These are phyloP conservation scores for Coluber constrictor DNA, from an alignment of 2,797 vertebrate species.

Conservation along the genomic window DNA sequence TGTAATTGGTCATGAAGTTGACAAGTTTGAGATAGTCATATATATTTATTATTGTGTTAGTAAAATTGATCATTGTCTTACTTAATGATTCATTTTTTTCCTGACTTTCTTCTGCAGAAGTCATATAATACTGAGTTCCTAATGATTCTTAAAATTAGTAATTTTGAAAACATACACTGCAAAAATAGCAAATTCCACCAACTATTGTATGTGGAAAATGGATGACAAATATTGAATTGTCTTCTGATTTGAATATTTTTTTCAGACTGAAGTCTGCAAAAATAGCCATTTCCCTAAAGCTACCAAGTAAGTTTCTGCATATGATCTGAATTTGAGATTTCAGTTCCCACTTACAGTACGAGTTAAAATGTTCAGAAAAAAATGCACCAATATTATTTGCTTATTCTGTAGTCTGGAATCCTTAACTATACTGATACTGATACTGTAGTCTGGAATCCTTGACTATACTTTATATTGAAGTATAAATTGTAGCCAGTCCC, in stretches of 20 bases:
- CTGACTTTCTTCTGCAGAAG: neutral
- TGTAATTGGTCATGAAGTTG: neutral
- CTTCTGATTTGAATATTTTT: neutral
- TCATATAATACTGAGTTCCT: neutral
- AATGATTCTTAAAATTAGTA: neutral
- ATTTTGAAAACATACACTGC: neutral
- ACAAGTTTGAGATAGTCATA: neutral
- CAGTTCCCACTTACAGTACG: neutral
- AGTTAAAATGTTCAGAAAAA: neutral
- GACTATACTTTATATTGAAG: neutral
- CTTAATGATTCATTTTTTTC: neutral
- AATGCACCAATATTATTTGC: neutral
- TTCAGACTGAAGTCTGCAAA: neutral
- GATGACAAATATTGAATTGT: accelerated
- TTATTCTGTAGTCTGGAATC: neutral
- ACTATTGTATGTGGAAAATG: neutral
- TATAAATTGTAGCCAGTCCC: neutral
- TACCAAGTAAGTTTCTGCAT: neutral
- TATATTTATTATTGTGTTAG: neutral
- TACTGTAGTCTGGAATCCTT: too few relatives aligned
- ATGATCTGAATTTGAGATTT: neutral
- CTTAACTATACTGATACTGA: too few relatives aligned
- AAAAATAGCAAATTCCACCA: neutral
- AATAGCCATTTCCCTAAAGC: neutral
- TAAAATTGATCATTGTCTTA: neutral